Percentiles rank a stretch among this genome's conserved stretches.
Conservation (phyloP, 2,113 vertebrate genomes). For the Natator depressus region DNA sequence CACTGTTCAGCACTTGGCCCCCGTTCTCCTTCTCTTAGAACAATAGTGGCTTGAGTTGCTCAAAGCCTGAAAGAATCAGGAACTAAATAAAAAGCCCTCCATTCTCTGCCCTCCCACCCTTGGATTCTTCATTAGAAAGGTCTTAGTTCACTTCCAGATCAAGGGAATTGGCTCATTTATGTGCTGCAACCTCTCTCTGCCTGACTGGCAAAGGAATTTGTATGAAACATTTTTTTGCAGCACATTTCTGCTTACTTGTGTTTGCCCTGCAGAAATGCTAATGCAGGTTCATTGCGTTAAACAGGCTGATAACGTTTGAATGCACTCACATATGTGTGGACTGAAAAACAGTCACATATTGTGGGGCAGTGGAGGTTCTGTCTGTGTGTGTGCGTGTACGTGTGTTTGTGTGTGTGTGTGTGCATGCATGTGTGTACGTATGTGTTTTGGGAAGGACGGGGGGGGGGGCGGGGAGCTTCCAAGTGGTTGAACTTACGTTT, state of each 20-base stretch:
- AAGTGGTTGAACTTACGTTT: conserved; percentile 21
- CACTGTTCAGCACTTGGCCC: neutral
- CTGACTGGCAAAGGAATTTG: conserved; percentile 68
- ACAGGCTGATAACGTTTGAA: conserved; percentile 62
- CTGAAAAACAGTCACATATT: conserved; percentile 36
- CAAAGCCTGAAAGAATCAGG: conserved; percentile 28
- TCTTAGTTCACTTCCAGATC: conserved; percentile 54
- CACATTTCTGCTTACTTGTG: conserved; percentile 78
- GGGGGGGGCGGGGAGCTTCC: neutral
- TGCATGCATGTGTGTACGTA: conserved; percentile 13
- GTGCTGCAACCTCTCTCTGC: conserved; percentile 28
- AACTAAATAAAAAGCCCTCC: conserved; percentile 15
- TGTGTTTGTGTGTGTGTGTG: neutral
- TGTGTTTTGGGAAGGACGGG: neutral
- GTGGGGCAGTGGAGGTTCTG: neutral
- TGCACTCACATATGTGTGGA: conserved; percentile 53
- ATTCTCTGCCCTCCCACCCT: accelerated
- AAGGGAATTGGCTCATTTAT: conserved; percentile 62
- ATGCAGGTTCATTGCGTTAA: conserved; percentile 56
- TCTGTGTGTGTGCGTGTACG: conserved; percentile 22
- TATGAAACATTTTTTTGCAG: conserved; percentile 69
- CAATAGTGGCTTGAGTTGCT: neutral
- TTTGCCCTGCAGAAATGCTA: conserved; percentile 81
- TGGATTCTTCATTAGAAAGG: conserved; percentile 60
- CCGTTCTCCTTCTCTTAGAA: neutral